phyloP scores from a whole-genome alignment of 2,797 vertebrate species.

The Ibycter americanus region DNA sequence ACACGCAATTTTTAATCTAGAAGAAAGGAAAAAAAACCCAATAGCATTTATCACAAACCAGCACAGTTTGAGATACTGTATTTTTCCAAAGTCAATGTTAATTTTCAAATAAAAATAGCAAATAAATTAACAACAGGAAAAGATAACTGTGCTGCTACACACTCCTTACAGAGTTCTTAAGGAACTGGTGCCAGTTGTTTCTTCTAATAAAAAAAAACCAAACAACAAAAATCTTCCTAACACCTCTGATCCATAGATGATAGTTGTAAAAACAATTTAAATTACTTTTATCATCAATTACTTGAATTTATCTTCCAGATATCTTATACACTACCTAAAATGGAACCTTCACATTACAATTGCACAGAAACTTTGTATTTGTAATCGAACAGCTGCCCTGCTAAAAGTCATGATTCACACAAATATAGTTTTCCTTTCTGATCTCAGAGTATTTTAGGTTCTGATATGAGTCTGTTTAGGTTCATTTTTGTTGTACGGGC shows the following conservation, averaged over 20 bases:
- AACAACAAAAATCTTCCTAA: not conserved
- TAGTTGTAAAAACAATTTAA: not conserved
- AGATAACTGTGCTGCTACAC: not conserved
- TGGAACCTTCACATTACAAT: not conserved
- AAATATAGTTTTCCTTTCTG: fast-evolving
- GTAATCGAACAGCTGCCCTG: not conserved
- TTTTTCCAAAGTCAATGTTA: not conserved
- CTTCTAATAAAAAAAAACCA: not conserved
- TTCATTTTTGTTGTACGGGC: slow-evolving; percentile 13
- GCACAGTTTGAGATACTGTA: not conserved
- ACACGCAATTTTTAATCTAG: not conserved
- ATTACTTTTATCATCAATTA: not conserved
- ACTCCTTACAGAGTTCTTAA: not conserved
- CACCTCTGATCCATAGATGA: not conserved
- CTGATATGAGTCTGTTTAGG: not conserved
- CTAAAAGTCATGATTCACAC: not conserved
- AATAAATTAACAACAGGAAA: not conserved
- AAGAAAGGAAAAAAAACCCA: not conserved
- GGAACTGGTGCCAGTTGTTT: not conserved
- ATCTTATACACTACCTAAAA: not conserved
- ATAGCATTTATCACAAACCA: not conserved
- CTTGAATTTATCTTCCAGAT: not conserved
- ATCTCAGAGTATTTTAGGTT: not conserved
- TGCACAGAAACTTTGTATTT: not conserved
- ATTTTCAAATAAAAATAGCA: not conserved